Percentiles rank a stretch among this genome's conserved stretches.
phyloP scores from a whole-genome alignment of 1,140 invertebrate species.

The Drosophila navojoa region DNA sequence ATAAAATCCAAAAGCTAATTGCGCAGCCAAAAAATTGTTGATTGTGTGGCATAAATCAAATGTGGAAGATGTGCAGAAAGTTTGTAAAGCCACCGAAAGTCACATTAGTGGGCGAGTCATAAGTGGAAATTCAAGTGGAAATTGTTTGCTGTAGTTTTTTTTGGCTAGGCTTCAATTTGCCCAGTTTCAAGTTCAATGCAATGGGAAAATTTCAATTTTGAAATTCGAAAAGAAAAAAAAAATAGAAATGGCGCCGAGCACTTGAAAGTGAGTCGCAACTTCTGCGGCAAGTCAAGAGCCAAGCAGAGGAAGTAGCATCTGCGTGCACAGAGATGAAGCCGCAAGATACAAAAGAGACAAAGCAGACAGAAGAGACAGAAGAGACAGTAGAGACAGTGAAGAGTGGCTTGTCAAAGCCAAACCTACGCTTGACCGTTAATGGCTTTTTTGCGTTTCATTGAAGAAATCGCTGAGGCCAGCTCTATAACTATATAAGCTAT shows the following conservation, averaged over 20 bases:
- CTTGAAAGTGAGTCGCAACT: conserved; percentile 66
- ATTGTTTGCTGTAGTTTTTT: conserved; percentile 36
- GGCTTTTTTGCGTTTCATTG: conserved; percentile 79
- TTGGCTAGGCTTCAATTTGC: conserved; percentile 40
- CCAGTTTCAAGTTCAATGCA: conserved; percentile 68
- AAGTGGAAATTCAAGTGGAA: conserved; percentile 61
- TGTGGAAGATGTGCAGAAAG: conserved; percentile 30
- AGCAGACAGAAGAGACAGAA: not conserved
- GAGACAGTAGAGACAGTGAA: not conserved
- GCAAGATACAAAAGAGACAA: conserved; percentile 23
- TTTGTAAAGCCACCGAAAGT: conserved; percentile 13
- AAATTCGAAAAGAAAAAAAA: conserved; percentile 26
- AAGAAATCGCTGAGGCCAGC: conserved; percentile 38
- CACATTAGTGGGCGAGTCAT: conserved; percentile 47
- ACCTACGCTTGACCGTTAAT: conserved; percentile 78
- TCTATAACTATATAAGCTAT: conserved; percentile 12
- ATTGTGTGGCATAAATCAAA: conserved; percentile 31
- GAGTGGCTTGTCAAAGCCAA: conserved; percentile 56
- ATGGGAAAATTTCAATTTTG: conserved; percentile 73
- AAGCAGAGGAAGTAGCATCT: conserved; percentile 40
- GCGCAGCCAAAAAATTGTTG: conserved; percentile 17
- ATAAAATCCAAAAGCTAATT: conserved; percentile 19
- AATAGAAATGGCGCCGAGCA: conserved; percentile 66
- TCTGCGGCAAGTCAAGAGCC: conserved; percentile 38
- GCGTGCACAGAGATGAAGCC: conserved; percentile 20